Conservation (phyloP, 2,888 invertebrate genomes). For the Geophilus truncorum region DNA sequence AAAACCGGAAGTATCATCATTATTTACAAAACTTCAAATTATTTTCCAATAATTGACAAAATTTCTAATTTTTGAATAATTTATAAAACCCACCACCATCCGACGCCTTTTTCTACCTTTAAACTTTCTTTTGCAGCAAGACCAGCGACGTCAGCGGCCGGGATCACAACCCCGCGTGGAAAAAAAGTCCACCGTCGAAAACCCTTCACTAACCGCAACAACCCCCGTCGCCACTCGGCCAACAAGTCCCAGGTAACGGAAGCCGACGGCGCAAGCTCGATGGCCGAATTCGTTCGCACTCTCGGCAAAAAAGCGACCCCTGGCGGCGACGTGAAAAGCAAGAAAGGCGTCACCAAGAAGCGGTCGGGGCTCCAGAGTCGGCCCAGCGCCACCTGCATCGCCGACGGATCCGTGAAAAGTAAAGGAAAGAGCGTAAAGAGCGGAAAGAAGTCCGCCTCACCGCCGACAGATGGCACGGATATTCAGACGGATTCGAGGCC, state of each 20-base stretch:
- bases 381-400: no score
- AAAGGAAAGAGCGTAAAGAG: no score
- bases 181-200: background rate
- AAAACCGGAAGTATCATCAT: no score
- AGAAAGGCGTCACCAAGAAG: background rate
- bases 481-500: no score
- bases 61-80: background rate
- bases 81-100: no score
- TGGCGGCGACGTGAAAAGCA: background rate
- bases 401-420: no score
- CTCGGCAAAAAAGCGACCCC: background rate
- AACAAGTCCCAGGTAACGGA: background rate
- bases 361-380: no score
- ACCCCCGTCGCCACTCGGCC: background rate
- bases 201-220: background rate
- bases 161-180: background rate
- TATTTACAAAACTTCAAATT: no score
- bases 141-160: background rate
- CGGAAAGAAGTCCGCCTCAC: no score
- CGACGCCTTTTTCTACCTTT: background rate
- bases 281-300: background rate
- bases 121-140: background rate
- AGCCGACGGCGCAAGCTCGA: background rate
- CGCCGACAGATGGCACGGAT: no score
- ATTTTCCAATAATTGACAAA: no score